Percentiles rank a stretch among this genome's conserved stretches.
These are phyloP conservation scores for Psittacula echo DNA, from an alignment of 2,797 vertebrate species.

Conservation along the genomic window DNA sequence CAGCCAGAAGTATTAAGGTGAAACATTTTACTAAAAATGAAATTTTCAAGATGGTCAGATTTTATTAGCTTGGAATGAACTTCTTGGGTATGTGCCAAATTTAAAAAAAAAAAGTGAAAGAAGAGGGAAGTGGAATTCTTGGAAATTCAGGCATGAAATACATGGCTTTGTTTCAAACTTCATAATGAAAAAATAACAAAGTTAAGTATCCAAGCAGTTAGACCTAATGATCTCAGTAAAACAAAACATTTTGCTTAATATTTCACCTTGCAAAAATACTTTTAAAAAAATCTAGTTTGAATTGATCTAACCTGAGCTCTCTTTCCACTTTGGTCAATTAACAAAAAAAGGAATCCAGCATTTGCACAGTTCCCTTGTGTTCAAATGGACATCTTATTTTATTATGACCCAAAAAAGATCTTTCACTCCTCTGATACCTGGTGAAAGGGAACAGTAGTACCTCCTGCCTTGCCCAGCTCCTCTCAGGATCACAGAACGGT, in stretches of 20 bases:
- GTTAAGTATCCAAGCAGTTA: constrained; percentile 8
- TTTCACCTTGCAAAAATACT: constrained; percentile 40
- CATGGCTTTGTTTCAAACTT: constrained; percentile 46
- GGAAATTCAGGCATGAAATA: constrained; percentile 48
- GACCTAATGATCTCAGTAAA: constrained; percentile 8
- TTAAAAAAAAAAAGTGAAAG: background rate
- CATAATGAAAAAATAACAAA: constrained; percentile 47
- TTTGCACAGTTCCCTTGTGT: background rate
- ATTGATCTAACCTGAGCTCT: background rate
- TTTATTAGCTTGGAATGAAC: constrained; percentile 36
- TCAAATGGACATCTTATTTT: background rate
- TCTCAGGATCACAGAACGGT: background rate
- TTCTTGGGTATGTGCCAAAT: constrained; percentile 27
- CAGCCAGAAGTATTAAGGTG: background rate
- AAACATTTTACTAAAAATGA: background rate
- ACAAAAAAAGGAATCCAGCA: background rate
- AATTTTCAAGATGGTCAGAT: background rate
- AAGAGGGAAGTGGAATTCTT: background rate
- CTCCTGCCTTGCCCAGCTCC: background rate
- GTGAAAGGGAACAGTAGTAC: background rate
- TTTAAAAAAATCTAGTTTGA: background rate
- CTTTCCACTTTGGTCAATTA: background rate
- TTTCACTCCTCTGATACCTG: background rate
- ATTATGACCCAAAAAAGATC: background rate
- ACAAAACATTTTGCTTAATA: constrained; percentile 31